Percentiles rank a stretch among this genome's conserved stretches.
Conservation (phyloP, 2,797 vertebrate genomes). For the Gadopsis marmoratus region DNA sequence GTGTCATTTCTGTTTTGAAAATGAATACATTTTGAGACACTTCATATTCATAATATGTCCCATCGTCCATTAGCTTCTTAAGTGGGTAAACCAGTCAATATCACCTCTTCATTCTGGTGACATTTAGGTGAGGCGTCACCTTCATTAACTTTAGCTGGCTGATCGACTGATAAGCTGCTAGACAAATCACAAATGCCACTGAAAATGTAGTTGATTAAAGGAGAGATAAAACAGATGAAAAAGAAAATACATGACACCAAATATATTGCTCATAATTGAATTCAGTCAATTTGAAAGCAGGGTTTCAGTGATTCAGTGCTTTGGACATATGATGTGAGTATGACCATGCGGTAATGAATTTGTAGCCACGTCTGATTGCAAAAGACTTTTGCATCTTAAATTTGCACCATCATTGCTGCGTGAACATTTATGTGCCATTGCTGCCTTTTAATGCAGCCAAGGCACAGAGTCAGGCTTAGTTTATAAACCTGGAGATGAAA, state of each 20-base stretch:
- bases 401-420: conserved; percentile 43
- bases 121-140: conserved; percentile 15
- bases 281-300: neutral
- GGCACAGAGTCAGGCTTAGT: conserved; percentile 36
- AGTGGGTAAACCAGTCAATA: neutral
- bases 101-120: conserved; percentile 23
- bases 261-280: neutral
- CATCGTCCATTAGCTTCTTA: neutral
- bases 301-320: neutral
- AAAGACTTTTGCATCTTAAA: conserved; percentile 12
- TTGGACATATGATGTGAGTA: neutral
- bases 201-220: neutral
- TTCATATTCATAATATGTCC: neutral
- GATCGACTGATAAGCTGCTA: neutral
- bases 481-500: conserved; percentile 75
- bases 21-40: neutral
- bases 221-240: neutral
- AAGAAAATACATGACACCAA: neutral
- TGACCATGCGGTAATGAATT: conserved; percentile 5
- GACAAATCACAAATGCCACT: conserved; percentile 1
- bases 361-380: neutral
- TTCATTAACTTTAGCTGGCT: conserved; percentile 3
- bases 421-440: conserved; percentile 34
- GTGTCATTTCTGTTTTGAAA: conserved; percentile 5
- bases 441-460: conserved; percentile 62